Percentiles rank a stretch among this genome's conserved stretches.
phyloP scores from a whole-genome alignment of 1,140 invertebrate species.

The Oreohelix idahoensis region DNA sequence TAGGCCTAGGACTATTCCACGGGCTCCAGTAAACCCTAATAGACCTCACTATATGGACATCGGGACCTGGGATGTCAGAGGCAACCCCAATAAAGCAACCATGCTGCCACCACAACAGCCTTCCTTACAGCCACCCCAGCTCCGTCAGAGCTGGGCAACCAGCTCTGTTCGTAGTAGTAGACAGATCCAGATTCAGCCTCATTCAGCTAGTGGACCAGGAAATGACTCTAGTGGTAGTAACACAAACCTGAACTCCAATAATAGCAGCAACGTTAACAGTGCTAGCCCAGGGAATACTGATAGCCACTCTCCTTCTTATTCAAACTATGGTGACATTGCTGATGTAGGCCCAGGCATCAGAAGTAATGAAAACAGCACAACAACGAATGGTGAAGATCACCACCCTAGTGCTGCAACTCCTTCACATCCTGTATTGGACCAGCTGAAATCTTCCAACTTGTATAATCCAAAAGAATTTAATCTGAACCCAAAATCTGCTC shows the following conservation, averaged over 20 bases:
- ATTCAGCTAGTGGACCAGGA: conserved; percentile 13
- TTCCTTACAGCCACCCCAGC: background rate
- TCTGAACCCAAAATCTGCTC: conserved; percentile 85
- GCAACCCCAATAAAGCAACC: conserved; percentile 37
- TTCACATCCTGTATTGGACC: conserved; percentile 82
- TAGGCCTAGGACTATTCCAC: conserved; percentile 82
- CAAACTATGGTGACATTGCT: conserved; percentile 14
- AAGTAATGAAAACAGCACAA: conserved; percentile 35
- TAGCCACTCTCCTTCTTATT: conserved; percentile 14
- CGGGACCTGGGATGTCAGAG: conserved; percentile 84
- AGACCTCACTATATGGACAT: conserved; percentile 91
- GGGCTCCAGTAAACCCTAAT: conserved; percentile 88
- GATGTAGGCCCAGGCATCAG: background rate
- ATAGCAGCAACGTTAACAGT: conserved; percentile 40
- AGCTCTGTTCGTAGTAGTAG: background rate
- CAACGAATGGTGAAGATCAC: conserved; percentile 45
- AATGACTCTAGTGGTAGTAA: conserved; percentile 9
- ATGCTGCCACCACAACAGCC: conserved; percentile 4
- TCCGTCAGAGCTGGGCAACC: conserved; percentile 18
- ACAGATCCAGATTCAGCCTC: background rate
- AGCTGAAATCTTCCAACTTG: conserved; percentile 88
- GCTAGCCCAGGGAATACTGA: conserved; percentile 8
- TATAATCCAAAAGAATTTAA: conserved; percentile 96
- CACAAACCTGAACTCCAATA: conserved; percentile 42
- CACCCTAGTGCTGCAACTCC: conserved; percentile 42